Conservation (phyloP, 1,140 invertebrate genomes). For the Andrena cerasifolii region DNA sequence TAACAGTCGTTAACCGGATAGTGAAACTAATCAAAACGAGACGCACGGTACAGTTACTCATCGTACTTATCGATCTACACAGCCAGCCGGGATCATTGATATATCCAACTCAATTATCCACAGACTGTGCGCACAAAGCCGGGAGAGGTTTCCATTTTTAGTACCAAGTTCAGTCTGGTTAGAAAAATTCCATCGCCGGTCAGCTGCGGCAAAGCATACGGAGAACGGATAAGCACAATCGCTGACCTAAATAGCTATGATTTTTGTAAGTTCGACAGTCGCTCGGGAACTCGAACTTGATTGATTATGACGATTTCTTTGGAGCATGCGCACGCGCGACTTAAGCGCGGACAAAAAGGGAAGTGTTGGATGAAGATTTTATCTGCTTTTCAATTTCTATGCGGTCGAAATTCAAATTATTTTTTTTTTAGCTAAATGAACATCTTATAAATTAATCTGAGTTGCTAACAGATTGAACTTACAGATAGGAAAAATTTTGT, state of each 20-base stretch:
- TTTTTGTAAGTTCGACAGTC: slow-evolving; percentile 29
- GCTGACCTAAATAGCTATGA: slow-evolving; percentile 32
- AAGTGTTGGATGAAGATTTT: no score
- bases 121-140: not conserved
- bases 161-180: not conserved
- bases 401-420: no score
- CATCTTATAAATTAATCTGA: no score
- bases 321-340: no score
- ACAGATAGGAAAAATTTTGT: no score
- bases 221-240: slow-evolving; percentile 9
- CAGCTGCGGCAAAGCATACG: not conserved
- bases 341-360: no score
- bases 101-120: not conserved
- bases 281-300: not conserved
- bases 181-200: not conserved
- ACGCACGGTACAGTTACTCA: slow-evolving; percentile 19
- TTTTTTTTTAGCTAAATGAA: no score
- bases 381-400: no score
- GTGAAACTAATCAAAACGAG: slow-evolving; percentile 40
- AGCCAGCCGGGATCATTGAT: slow-evolving; percentile 11
- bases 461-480: no score
- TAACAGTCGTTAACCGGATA: slow-evolving; percentile 38
- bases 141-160: not conserved
- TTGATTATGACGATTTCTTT: not conserved
- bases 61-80: slow-evolving; percentile 7